Base-by-base conservation (phyloP, 1,140 invertebrate genomes). In the Drosophila truncata region DNA sequence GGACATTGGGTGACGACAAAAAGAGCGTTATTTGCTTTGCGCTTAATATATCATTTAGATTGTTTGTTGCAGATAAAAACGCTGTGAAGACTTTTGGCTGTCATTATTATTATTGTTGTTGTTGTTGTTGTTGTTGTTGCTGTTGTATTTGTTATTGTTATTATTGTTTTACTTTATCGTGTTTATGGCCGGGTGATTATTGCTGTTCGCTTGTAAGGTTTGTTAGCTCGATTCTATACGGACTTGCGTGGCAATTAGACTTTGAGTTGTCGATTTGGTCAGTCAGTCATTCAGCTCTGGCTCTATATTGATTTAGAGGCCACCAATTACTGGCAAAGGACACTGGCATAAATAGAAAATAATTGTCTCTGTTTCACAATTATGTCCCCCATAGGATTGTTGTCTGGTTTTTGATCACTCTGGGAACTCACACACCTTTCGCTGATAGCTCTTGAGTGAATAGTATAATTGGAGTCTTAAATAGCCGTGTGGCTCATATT, bases 11-110 rank as follows among this genome's bases (percentile, higher is more conserved):
- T 86, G 79, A 82, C 85, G 85, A 90, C 77, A 88, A 84, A 88
- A 83, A 80, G 85, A 91, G 81, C 86, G 82, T 88, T 82, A 88
- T 91, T 92, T 92, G 91, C 88, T 91, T 91, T 92, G 91, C 91
- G 85, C 91, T 91, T 92, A 92, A 92, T 92, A 92, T 91, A 90
- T 92, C 91, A 92, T 92, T 92, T 92, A 92, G 91, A 92, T 92
- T 80, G 79, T 91, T 92, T 82, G 79, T 78, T 59, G 11, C 18
- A 65, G 91, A 92, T 92, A 92, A 88, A 60, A 78, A 69, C 64
- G 60, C 73, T 78, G 80, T 77, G 73, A 84, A 86, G 82, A 91
- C 83, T 90, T 54, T 78, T 90, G 58, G 62, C 85, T 85, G 86
- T 90, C 82, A 76, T 91, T 90, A 84, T 81, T 65, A 27, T 73